Conservation (phyloP, 2,113 vertebrate species). For the Alethe castanea region DNA sequence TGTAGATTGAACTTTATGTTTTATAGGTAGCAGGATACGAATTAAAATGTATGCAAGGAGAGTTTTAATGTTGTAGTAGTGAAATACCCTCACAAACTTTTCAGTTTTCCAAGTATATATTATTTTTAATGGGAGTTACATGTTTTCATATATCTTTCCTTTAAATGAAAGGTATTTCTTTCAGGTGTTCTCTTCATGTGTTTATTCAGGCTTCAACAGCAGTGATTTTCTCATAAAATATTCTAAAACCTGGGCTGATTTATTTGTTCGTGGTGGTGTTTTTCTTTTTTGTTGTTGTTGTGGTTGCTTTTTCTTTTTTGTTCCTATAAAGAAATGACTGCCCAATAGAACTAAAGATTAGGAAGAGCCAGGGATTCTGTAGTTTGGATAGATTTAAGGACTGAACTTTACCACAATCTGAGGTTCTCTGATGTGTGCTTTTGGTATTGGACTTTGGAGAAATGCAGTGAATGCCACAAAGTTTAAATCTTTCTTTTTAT, state of each 20-base stretch:
- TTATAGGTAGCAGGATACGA: background rate
- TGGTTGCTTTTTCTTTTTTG: background rate
- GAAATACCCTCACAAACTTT: background rate
- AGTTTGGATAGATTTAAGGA: background rate
- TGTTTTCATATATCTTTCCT: background rate
- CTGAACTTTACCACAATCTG: accelerated
- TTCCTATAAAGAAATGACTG: background rate
- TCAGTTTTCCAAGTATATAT: background rate
- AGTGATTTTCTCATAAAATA: background rate
- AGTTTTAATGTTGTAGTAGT: background rate
- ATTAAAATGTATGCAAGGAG: background rate
- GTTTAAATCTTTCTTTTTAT: background rate
- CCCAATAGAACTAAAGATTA: background rate
- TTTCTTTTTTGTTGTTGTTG: background rate
- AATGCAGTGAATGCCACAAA: background rate
- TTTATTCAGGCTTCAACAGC: background rate
- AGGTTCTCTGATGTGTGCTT: background rate
- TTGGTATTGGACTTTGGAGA: background rate
- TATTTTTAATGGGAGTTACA: background rate
- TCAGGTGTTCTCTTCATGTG: background rate
- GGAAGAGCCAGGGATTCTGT: background rate
- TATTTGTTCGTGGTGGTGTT: accelerated
- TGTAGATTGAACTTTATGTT: background rate
- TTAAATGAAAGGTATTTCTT: background rate
- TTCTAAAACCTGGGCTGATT: background rate